Base-by-base conservation (phyloP, 1,140 invertebrate genomes). In the Forficula auricularia region DNA sequence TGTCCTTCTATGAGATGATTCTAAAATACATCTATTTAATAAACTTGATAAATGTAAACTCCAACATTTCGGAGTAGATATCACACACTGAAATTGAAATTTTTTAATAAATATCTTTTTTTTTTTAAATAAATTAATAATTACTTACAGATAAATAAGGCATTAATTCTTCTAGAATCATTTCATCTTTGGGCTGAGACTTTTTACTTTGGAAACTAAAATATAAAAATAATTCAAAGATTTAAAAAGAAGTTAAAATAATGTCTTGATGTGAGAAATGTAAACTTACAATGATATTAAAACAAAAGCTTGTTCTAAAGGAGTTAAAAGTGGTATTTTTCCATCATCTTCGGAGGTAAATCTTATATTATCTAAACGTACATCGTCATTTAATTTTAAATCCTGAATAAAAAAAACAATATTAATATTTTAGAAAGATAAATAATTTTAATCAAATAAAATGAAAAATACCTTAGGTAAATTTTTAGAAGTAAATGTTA, bases 351-450 rank as follows among this genome's bases (percentile, higher is more conserved):
- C 57, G 46, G 83, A 72, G 18, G 67, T 58, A 57, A 84, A 87
- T 45, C 76, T 57, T 30, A 91, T 77, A 38, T 73, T 71, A 46
- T 89, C 75, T 9, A 94, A 61, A 44, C 86, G 66, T 3, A 82
- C 71, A 51, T 94, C 88, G 68, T 95, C 88, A 50, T 88, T 71
- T 13, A 92, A 58, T 38, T 72, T 61, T 10, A 88, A 49, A 49
- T 83, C 60, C 51, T 55, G 54, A 12, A 60, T 30, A 27, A 42
- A 35, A 37, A 38, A 38, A 33, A 18, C n/a, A 44, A 34, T 12
- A 42, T 31, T 3, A 9, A 9, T 39, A 44, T 19, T 19, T 19
- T 35, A 41, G 20, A 15, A 32, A 43, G 7, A 46, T 47, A n/a
- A n/a, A n/a, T n/a, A 20, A 8, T 9, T 14, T 43, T 12, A 35